Evolutionary conservation across 2,113 vertebrate genomes (phyloP).

Genomic region (Vanacampus margaritifer): DNA sequence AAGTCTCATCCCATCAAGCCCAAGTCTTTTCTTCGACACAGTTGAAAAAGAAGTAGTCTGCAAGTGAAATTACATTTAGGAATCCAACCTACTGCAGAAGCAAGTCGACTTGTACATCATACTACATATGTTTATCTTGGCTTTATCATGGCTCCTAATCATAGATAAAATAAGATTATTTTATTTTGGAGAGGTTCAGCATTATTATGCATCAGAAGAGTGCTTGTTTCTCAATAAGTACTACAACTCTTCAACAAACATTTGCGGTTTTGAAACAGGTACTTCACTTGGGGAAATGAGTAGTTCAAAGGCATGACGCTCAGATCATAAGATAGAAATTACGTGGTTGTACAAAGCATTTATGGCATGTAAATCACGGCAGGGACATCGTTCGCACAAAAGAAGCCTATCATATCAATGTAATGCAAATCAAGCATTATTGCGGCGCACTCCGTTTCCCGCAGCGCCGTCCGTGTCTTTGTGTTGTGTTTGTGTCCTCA

Average conservation of each 20-base stretch:
- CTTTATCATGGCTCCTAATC: neutral
- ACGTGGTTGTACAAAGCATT: conserved; percentile 37
- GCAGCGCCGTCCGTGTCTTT: conserved; percentile 59
- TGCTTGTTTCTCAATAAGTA: neutral
- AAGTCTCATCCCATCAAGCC: neutral
- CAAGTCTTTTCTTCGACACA: neutral
- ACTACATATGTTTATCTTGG: neutral
- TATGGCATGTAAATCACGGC: conserved; percentile 60
- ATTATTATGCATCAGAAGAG: neutral
- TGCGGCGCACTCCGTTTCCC: conserved; percentile 44
- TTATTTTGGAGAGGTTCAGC: neutral
- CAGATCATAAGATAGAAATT: too few relatives aligned
- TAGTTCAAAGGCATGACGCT: neutral
- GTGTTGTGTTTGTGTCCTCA: conserved; percentile 57
- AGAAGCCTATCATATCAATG: conserved; percentile 59
- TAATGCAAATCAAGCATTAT: conserved; percentile 70
- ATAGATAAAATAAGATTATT: neutral
- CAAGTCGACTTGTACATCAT: neutral
- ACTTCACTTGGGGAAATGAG: neutral
- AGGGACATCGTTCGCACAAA: conserved; percentile 34
- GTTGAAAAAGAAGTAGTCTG: neutral
- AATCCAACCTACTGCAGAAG: neutral
- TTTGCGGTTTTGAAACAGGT: neutral
- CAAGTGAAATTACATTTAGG: neutral
- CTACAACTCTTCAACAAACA: neutral